Conservation (phyloP, 2,888 invertebrate genomes). For the Drosophila ezoana region DNA sequence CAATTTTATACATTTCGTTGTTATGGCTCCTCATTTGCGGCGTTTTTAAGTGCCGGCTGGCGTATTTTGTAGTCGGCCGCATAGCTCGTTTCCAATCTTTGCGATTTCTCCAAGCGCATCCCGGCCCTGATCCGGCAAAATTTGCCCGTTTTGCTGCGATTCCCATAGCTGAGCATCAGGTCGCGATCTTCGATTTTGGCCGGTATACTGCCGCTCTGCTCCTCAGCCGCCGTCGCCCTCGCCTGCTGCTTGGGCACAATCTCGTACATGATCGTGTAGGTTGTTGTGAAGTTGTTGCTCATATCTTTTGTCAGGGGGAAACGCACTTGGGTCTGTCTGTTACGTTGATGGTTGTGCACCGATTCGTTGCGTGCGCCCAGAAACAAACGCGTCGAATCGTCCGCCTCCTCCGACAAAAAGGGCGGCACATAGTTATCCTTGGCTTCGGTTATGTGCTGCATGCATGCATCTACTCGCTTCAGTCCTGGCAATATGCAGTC, state of each 20-base stretch:
- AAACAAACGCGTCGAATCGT: slow-evolving; percentile 7
- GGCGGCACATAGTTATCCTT: slow-evolving; percentile 14
- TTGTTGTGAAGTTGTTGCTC: slow-evolving; percentile 41
- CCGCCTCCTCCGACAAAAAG: background rate
- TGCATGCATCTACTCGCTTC: slow-evolving; percentile 20
- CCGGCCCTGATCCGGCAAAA: slow-evolving; percentile 4
- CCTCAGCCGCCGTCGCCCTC: background rate
- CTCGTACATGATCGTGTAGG: slow-evolving; percentile 44
- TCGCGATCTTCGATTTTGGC: slow-evolving; percentile 15
- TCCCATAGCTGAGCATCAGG: slow-evolving; percentile 46
- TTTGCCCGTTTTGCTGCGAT: slow-evolving; percentile 32
- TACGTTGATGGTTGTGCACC: slow-evolving; percentile 4
- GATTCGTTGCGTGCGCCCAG: slow-evolving; percentile 14
- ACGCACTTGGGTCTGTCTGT: slow-evolving; percentile 18
- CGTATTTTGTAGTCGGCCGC: slow-evolving; percentile 12
- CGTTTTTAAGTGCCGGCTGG: slow-evolving; percentile 6
- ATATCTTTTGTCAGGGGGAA: slow-evolving; percentile 18
- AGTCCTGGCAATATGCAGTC: slow-evolving; percentile 44
- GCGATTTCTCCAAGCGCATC: slow-evolving; percentile 6
- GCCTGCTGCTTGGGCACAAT: slow-evolving; percentile 28
- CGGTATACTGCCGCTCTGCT: slow-evolving; percentile 13
- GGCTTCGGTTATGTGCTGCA: slow-evolving; percentile 16
- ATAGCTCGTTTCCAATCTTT: slow-evolving; percentile 40
- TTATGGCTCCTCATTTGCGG: background rate
- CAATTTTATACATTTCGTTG: slow-evolving; percentile 10